Percentiles rank a stretch among this genome's conserved stretches.
Evolutionary conservation across 2,113 vertebrate species (phyloP).

Genomic region (Reinhardtius hippoglossoides): DNA sequence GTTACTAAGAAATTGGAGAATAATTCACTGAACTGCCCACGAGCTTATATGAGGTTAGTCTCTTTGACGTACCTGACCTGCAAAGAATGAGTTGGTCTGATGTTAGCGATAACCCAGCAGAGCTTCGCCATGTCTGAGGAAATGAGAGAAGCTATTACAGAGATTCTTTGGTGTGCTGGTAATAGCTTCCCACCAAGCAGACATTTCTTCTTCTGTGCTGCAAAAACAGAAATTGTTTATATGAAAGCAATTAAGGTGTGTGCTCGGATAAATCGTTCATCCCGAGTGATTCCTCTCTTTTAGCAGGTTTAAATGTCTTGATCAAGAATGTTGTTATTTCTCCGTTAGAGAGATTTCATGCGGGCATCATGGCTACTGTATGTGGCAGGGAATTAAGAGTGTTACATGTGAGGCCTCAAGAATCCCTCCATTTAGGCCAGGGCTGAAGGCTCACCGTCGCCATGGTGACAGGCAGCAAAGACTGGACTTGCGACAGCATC

Average conservation of each 20-base stretch:
- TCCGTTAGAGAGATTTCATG: slow-evolving; percentile 7
- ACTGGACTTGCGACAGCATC: slow-evolving; percentile 66
- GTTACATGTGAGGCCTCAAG: slow-evolving; percentile 52
- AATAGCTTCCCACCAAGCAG: neutral
- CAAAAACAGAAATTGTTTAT: slow-evolving; percentile 3
- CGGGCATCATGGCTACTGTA: slow-evolving; percentile 4
- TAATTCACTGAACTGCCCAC: slow-evolving; percentile 32
- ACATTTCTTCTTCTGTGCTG: slow-evolving; percentile 19
- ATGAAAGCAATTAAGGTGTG: slow-evolving; percentile 38
- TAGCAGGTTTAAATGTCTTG: slow-evolving; percentile 12
- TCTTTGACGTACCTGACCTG: slow-evolving; percentile 27
- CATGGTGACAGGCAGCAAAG: slow-evolving; percentile 72
- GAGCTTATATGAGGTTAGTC: slow-evolving; percentile 22
- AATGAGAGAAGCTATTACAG: slow-evolving; percentile 22
- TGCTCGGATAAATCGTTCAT: slow-evolving; percentile 12
- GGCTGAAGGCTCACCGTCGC: slow-evolving; percentile 60
- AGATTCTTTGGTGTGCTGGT: slow-evolving; percentile 21
- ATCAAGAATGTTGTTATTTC: neutral
- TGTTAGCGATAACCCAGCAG: slow-evolving; percentile 24
- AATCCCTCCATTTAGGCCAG: slow-evolving; percentile 50
- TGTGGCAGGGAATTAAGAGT: slow-evolving; percentile 47
- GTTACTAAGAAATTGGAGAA: slow-evolving; percentile 23
- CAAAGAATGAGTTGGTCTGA: slow-evolving; percentile 23
- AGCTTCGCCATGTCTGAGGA: slow-evolving; percentile 20
- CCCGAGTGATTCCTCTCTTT: slow-evolving; percentile 14